Conservation (phyloP, 2,888 invertebrate genomes). For the Galerucella nymphaeae region DNA sequence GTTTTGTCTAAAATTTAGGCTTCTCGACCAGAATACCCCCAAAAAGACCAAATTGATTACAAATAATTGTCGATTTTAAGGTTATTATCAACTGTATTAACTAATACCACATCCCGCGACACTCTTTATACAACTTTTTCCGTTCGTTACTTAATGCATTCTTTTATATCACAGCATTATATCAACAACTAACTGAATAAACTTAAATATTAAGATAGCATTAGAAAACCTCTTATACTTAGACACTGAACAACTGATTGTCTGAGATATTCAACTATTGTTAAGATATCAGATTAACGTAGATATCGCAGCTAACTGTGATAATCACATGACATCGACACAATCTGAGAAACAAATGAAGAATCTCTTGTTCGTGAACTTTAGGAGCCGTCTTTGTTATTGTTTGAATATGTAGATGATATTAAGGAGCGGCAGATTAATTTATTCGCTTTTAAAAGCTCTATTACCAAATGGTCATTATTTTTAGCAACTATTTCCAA, state of each 20-base stretch:
- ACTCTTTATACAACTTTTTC: no score
- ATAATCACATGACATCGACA: conserved; percentile 49
- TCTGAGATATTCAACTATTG: conserved; percentile 21
- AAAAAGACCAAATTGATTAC: no score
- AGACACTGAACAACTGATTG: conserved; percentile 23
- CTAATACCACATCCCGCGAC: no score
- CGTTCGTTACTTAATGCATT: background rate
- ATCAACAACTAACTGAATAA: conserved; percentile 10
- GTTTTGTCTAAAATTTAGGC: no score
- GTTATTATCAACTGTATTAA: no score
- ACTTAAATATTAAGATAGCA: conserved; percentile 24
- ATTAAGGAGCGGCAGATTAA: background rate
- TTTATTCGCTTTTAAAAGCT: no score
- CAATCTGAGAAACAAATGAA: conserved; percentile 41
- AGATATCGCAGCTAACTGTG: conserved; percentile 32
- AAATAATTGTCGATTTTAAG: no score
- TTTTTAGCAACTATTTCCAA: no score
- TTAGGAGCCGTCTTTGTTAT: conserved; percentile 6
- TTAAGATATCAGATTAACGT: conserved; percentile 24
- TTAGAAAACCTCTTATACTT: conserved; percentile 22
- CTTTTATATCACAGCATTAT: background rate
- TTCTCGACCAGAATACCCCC: no score
- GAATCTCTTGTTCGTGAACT: conserved; percentile 24
- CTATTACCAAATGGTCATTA: no score
- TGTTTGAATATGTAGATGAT: background rate